These are phyloP conservation scores for Anagyrus pseudococci DNA, from an alignment of 2,888 invertebrate genomes.

Conservation along the genomic window DNA sequence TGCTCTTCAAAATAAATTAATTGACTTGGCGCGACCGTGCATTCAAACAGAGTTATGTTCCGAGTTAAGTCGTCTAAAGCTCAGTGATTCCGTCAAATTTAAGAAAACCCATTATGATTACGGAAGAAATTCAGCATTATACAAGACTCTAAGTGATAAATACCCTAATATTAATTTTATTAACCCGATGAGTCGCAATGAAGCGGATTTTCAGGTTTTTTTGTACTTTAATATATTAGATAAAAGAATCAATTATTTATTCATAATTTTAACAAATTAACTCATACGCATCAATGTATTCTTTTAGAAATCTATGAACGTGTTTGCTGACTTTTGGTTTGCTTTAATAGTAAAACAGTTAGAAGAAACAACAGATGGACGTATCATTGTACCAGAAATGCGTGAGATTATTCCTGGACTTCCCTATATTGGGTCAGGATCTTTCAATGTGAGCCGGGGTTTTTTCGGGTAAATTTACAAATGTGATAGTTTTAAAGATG, in stretches of 20 bases:
- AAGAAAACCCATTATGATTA: too few relatives aligned
- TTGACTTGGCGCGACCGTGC: slow-evolving; percentile 8
- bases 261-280: too few relatives aligned
- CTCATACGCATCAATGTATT: too few relatives aligned
- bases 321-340: slow-evolving; percentile 37
- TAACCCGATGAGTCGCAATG: neutral
- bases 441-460: slow-evolving; percentile 14
- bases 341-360: slow-evolving; percentile 27
- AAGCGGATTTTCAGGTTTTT: slow-evolving; percentile 10
- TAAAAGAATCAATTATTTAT: too few relatives aligned
- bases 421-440: neutral
- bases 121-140: slow-evolving; percentile 14
- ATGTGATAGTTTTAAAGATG: neutral
- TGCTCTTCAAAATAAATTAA: too few relatives aligned
- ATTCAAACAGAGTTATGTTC: slow-evolving; percentile 5
- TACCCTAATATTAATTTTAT: slow-evolving; percentile 9
- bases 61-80: neutral
- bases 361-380: slow-evolving; percentile 24
- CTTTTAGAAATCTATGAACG: slow-evolving; percentile 40
- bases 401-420: slow-evolving; percentile 2
- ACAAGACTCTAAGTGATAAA: neutral
- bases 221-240: too few relatives aligned
- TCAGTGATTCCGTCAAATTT: too few relatives aligned
- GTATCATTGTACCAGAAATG: slow-evolving; percentile 39
- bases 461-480: slow-evolving; percentile 17